Evolutionary conservation across 2,888 invertebrate species (phyloP), one percentile per base, ranked within the genome.

Genomic region (Drosophila atripex): DNA sequence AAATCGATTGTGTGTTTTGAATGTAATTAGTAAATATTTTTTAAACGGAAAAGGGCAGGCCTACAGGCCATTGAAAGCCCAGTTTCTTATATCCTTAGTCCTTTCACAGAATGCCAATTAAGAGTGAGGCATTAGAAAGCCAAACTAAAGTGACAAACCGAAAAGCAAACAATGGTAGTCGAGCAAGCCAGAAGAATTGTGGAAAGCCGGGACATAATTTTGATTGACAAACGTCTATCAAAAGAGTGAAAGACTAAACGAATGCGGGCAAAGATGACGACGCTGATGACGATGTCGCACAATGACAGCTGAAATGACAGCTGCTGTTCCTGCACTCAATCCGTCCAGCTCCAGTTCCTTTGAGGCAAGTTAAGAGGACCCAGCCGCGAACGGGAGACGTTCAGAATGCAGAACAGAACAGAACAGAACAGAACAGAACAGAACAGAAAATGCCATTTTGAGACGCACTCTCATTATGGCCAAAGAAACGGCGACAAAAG

Each of bases 171-270:
- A 71, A 68, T 69, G 57, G 66, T 47, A 28, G 66, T 23, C 28
- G 45, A 39, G 49, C 18, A 2, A 23, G 21, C 71, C 23, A 39
- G 61, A 14, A 11, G 4, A 45, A 70, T 50, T 47, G 69, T 21
- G 39, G 28, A 70, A 38, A 52, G 58, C 50, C 54, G 66, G 61
- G 53, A 52, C 76, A 86, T 75, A 75, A 83, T 78, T 78, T 79
- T 85, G 88, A 88, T 88, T 88, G 88, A 82, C 89, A 86, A 83
- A 75, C 75, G 77, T 86, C 87, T 75, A 85, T 89, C 79, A 80
- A 51, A 58, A 56, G 59, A 43, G 43, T 54, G 43, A 38, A 73
- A 55, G 46, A 71, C 71, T 54, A 47, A 51, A 55, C 53, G 71
- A 45, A 46, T 23, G 35, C 43, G 71, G 43, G 21, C 41, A 35